Evolutionary conservation across 2,888 invertebrate species (phyloP).

Genomic region (Nomada goodeniana): DNA sequence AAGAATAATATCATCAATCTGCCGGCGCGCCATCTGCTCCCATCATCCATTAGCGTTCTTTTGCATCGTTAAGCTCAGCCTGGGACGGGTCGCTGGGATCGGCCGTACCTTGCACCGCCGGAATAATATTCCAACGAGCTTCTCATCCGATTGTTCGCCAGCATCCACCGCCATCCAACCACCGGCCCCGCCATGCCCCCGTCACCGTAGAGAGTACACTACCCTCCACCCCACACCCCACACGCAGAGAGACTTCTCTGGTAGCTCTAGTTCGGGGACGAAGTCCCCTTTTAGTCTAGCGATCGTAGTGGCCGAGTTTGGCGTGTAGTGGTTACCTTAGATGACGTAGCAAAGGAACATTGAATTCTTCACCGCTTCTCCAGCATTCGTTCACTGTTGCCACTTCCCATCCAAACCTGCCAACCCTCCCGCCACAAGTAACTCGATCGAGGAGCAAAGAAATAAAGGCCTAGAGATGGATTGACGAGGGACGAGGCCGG

Average conservation of each 20-base stretch:
- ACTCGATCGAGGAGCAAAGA: slow-evolving; percentile 44
- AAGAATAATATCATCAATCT: slow-evolving; percentile 47
- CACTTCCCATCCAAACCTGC: neutral
- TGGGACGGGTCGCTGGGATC: neutral
- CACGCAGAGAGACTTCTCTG: slow-evolving; percentile 20
- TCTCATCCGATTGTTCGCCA: slow-evolving; percentile 48
- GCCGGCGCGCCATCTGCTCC: slow-evolving; percentile 32
- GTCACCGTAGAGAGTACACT: slow-evolving; percentile 9
- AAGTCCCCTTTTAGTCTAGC: slow-evolving; percentile 39
- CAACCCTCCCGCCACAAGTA: neutral
- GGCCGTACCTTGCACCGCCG: slow-evolving; percentile 11
- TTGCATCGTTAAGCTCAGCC: slow-evolving; percentile 39
- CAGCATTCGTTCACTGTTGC: slow-evolving; percentile 25
- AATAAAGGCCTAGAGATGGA: slow-evolving; percentile 46
- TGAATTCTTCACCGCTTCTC: slow-evolving; percentile 27
- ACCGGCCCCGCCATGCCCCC: slow-evolving; percentile 20
- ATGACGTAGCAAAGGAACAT: slow-evolving; percentile 48
- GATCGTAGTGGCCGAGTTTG: slow-evolving; percentile 23
- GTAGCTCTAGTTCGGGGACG: slow-evolving; percentile 20
- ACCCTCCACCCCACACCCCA: neutral
- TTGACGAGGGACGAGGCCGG: slow-evolving; percentile 37
- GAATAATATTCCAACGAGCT: slow-evolving; percentile 29
- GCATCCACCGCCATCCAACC: slow-evolving; percentile 1
- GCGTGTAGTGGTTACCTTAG: slow-evolving; percentile 36
- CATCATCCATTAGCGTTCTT: slow-evolving; percentile 53